These are phyloP conservation scores for Mesorhabditis sp. DNA, from an alignment of 2,888 invertebrate genomes.

Conservation along the genomic window DNA sequence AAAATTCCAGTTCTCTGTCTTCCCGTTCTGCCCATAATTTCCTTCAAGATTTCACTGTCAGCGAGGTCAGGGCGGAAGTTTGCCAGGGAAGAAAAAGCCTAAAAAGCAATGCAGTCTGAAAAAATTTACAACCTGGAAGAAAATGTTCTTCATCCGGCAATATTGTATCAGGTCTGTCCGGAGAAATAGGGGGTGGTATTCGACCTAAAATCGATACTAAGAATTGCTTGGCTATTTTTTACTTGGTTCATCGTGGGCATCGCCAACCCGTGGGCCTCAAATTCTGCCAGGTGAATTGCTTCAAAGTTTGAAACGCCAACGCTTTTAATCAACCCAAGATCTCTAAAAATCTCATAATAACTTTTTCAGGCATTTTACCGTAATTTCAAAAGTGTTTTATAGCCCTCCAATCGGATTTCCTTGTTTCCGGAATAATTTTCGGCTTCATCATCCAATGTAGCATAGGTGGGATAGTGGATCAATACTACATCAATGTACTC, in stretches of 20 bases:
- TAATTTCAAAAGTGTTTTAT: conserved; percentile 3
- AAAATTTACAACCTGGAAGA: background rate
- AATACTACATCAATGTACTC: background rate
- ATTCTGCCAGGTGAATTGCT: background rate
- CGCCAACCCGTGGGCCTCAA: background rate
- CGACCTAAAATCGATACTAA: background rate
- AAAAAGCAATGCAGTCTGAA: background rate
- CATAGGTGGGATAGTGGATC: background rate
- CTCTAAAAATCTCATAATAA: background rate
- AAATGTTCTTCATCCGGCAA: background rate
- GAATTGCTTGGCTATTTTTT: background rate
- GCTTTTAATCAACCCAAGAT: background rate
- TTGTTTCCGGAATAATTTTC: background rate
- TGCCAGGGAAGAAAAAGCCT: background rate
- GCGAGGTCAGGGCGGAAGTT: background rate
- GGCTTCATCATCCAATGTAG: background rate
- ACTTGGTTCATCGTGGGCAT: background rate
- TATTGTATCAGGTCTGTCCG: background rate
- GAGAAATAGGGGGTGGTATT: conserved; percentile 1
- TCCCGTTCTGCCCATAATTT: conserved; percentile 4
- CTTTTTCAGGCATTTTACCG: background rate
- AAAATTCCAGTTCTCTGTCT: background rate
- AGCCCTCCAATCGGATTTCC: background rate
- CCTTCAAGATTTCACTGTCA: background rate
- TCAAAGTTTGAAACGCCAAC: conserved; percentile 4